Evolutionary conservation across 2,888 invertebrate species (phyloP).

Genomic region (Cinara cedri): DNA sequence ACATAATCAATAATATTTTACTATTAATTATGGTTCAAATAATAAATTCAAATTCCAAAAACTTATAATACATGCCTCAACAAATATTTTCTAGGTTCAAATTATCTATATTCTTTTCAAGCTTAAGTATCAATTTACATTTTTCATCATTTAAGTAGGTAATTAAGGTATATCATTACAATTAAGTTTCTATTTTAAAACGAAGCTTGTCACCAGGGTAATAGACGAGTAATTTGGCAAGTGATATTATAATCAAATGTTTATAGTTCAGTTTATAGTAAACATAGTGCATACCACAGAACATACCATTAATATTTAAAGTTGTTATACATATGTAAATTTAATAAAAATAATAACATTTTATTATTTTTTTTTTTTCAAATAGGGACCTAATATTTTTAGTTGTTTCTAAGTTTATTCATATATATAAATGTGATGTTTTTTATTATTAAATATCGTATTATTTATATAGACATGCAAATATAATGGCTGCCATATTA

Average conservation of each 20-base stretch:
- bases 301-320: not conserved
- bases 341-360: not conserved
- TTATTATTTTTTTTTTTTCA: not conserved
- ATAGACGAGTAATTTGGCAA: not conserved
- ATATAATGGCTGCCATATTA: too few relatives aligned
- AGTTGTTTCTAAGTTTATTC: too few relatives aligned
- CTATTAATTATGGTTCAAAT: too few relatives aligned
- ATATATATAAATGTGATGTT: too few relatives aligned
- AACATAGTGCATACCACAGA: not conserved
- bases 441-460: too few relatives aligned
- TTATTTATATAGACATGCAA: too few relatives aligned
- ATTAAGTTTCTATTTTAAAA: constrained; percentile 9
- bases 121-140: not conserved
- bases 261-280: not conserved
- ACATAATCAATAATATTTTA: too few relatives aligned
- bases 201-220: not conserved
- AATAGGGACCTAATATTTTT: not conserved
- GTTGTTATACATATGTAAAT: not conserved
- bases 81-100: too few relatives aligned
- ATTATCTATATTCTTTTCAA: not conserved
- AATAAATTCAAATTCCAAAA: too few relatives aligned
- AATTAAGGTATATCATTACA: not conserved
- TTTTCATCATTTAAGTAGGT: too few relatives aligned
- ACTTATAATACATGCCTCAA: too few relatives aligned
- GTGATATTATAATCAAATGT: not conserved